Base-by-base conservation (phyloP, 2,113 vertebrate species). In the Eurypyga helias region DNA sequence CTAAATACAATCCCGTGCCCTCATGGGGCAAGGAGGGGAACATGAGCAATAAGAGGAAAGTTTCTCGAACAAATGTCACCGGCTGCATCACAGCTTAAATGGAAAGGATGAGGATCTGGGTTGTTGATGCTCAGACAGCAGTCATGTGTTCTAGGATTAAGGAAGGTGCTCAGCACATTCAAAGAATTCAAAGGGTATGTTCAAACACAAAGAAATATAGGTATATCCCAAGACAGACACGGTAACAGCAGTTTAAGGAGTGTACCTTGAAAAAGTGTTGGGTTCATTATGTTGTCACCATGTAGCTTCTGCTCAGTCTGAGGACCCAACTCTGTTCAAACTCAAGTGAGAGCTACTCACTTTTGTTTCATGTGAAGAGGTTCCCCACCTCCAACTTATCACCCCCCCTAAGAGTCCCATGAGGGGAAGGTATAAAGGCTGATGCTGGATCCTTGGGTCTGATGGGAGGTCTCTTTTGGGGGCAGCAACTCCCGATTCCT, bases 251-350 rank as follows among this genome's bases (percentile, higher is more conserved):
- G 38, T 34, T 87, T 55, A 48, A 34, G 33, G 31, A 89, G 29
- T 2, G 1, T 15, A 60, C 29, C 57, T 79, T 4, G 1, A 82
- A 60, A 46, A 72, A 31, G 4, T 0, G 0, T 0, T 71, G 12
- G 3, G 0, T 0, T 66, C 17, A 16, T 23, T 49, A 84, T 71
- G 11, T 6, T 64, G 21, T 11, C 9, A 1, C 28, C 67, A 69
- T 61, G 16, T 25, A 58, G 31, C 10, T 94, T 87, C 16, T 72
- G 8, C 24, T 81, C 73, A 38, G 36, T 71, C 46, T 83, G 31
- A 86, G 33, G 33, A 54, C 9, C 4, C 61, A 71, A 2, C 2
- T 75, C 28, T 49, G 54, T 45, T 38, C 61, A 41, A 17, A 6
- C 13, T 65, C 20, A 52, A 75, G 13, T 5, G 17, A 81, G 5